Evolutionary conservation across 2,797 vertebrate species (phyloP).

Genomic region (Loris lydekkerianus): DNA sequence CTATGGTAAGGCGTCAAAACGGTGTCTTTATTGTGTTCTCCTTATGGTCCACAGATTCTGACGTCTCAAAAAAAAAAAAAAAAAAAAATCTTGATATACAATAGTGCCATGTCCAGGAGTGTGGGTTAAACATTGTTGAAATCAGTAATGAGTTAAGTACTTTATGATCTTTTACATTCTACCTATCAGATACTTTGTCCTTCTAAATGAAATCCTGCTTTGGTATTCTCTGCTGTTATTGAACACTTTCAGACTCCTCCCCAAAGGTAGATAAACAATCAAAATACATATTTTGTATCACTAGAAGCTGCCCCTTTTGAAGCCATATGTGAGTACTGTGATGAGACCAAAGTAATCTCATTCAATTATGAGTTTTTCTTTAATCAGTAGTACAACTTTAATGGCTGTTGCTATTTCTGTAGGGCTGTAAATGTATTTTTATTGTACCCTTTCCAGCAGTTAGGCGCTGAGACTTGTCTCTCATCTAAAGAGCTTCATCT

Average conservation of each 20-base stretch:
- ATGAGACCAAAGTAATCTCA: conserved; percentile 41
- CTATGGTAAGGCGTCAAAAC: background rate
- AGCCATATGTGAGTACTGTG: background rate
- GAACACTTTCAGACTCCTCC: background rate
- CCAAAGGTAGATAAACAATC: background rate
- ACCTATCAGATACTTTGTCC: background rate
- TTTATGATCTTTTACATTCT: background rate
- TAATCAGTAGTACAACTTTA: conserved; percentile 44
- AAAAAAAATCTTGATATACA: background rate
- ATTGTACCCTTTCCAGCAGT: conserved; percentile 53
- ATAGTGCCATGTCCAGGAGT: background rate
- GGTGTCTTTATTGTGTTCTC: background rate
- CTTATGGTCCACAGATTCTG: background rate
- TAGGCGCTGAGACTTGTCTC: conserved; percentile 46
- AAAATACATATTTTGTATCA: background rate
- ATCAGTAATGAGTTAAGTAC: background rate
- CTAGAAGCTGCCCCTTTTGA: background rate
- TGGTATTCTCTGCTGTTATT: background rate
- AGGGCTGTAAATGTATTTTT: conserved; percentile 52
- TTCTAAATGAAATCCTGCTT: background rate
- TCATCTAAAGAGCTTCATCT: conserved; percentile 51
- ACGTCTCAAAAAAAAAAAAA: background rate
- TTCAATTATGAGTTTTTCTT: conserved; percentile 66
- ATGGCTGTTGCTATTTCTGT: conserved; percentile 46
- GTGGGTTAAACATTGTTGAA: background rate